These are phyloP conservation scores for Allygus modestus DNA, from an alignment of 2,888 invertebrate genomes.

Conservation along the genomic window DNA sequence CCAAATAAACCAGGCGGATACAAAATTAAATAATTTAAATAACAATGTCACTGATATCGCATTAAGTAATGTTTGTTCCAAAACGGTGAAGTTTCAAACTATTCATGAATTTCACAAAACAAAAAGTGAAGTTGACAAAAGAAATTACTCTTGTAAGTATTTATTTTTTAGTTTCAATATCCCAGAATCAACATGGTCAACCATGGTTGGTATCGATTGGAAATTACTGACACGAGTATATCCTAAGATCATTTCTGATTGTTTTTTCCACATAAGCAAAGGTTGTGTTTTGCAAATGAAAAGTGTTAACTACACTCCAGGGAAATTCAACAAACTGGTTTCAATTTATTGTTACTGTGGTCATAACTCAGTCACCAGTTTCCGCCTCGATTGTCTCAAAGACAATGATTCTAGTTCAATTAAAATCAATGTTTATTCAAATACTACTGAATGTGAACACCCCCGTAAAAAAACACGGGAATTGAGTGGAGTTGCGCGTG, in stretches of 20 bases:
- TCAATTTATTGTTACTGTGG: constrained; percentile 10
- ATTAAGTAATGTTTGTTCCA: background rate
- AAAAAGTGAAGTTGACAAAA: background rate
- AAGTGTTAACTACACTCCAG: background rate
- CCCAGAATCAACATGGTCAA: background rate
- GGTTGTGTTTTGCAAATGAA: constrained; percentile 17
- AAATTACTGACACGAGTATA: background rate
- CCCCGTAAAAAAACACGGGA: constrained; percentile 6
- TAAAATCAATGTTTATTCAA: background rate
- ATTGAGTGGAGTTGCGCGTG: constrained; percentile 7
- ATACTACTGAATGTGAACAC: background rate
- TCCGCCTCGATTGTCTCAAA: background rate
- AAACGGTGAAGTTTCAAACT: background rate
- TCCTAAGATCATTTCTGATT: no score
- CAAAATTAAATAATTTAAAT: background rate
- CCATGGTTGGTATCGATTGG: background rate
- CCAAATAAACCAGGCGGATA: background rate
- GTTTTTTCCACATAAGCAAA: background rate
- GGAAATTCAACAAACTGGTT: background rate
- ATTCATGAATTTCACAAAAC: no score
- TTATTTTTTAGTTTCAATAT: background rate
- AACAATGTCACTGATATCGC: background rate
- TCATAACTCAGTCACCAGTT: background rate
- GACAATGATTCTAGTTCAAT: background rate
- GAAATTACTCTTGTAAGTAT: background rate